Conservation (phyloP, 2,113 vertebrate species). For the Australoheros scitulus region DNA sequence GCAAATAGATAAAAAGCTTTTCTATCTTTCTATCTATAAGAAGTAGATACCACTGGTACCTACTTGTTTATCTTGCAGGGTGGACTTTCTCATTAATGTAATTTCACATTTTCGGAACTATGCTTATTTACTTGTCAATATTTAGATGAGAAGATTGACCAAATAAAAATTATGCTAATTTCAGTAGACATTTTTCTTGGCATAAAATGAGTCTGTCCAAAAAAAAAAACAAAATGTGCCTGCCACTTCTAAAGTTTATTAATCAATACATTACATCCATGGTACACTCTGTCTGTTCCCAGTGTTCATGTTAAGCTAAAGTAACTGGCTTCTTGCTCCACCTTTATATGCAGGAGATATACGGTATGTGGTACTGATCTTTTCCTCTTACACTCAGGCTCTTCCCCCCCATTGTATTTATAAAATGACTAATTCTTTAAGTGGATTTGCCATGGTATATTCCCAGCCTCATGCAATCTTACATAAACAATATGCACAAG, state of each 20-base stretch:
- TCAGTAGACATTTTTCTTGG: background rate
- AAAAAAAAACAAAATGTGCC: background rate
- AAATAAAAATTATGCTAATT: background rate
- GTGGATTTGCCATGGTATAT: background rate
- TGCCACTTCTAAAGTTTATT: background rate
- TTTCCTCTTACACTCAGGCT: background rate
- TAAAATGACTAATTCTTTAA: background rate
- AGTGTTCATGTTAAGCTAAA: background rate
- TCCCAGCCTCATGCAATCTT: background rate
- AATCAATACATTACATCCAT: constrained; percentile 18
- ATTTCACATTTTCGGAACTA: background rate
- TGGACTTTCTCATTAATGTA: background rate
- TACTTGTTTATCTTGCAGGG: background rate
- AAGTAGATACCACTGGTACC: background rate
- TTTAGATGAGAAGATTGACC: background rate
- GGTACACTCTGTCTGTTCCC: background rate
- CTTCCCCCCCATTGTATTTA: background rate
- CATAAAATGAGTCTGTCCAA: background rate
- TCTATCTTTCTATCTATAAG: background rate
- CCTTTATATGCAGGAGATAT: background rate
- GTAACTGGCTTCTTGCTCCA: background rate
- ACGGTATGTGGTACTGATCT: background rate
- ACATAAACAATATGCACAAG: background rate
- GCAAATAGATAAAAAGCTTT: background rate
- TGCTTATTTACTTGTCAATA: background rate